Conservation (phyloP, 2,797 vertebrate genomes). For the Loris lydekkerianus region DNA sequence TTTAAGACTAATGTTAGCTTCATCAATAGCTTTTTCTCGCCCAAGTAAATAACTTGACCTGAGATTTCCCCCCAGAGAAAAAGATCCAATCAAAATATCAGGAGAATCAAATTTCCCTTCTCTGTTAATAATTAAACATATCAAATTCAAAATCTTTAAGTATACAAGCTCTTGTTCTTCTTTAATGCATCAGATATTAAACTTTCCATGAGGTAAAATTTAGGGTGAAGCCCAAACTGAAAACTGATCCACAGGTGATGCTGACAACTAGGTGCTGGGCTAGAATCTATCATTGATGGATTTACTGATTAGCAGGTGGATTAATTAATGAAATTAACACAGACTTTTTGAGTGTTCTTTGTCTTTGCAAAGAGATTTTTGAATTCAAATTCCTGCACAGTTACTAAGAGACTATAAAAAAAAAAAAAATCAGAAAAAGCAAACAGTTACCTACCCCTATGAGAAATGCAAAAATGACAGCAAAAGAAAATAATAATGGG, state of each 20-base stretch:
- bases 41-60: neutral
- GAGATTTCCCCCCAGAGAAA: neutral
- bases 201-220: constrained; percentile 1
- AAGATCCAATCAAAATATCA: neutral
- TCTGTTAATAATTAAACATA: neutral
- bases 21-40: neutral
- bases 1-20: neutral
- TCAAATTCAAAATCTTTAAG: neutral
- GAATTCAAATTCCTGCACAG: neutral
- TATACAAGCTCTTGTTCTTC: neutral
- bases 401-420: neutral
- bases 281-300: neutral
- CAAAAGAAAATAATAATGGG: neutral
- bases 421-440: constrained; percentile 8
- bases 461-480: neutral
- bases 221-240: neutral
- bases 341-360: neutral
- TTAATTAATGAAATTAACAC: neutral
- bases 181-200: neutral
- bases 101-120: neutral
- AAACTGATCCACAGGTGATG: neutral
- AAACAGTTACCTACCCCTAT: neutral
- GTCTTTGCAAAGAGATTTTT: constrained; percentile 4
- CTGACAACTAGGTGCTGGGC: neutral
- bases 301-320: neutral